Percentiles rank a stretch among this genome's conserved stretches.
Conservation (phyloP, 2,113 vertebrate genomes). For the Pipa parva region DNA sequence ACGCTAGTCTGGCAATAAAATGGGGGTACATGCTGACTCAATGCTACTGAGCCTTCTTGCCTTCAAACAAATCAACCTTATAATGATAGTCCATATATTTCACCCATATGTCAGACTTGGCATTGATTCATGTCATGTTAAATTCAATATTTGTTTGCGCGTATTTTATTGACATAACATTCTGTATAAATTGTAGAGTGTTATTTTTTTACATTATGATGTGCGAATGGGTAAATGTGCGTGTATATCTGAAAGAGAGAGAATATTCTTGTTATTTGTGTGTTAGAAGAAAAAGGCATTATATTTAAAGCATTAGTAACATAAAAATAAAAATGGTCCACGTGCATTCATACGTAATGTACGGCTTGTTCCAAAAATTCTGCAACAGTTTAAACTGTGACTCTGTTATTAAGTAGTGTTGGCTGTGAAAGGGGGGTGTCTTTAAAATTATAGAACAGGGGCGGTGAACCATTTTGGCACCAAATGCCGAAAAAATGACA, state of each 20-base stretch:
- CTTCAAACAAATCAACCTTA: background rate
- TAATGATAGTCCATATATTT: slow-evolving; percentile 12
- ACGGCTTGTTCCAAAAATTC: too few species aligned
- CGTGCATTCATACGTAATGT: too few species aligned
- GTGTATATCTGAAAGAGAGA: background rate
- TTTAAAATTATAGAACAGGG: too few species aligned
- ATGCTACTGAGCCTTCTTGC: slow-evolving; percentile 1
- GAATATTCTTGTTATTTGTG: background rate
- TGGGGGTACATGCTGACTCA: background rate
- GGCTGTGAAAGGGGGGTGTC: too few species aligned
- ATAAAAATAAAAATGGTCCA: too few species aligned
- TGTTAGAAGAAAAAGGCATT: background rate
- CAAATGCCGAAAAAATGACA: too few species aligned
- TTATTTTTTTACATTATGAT: slow-evolving; percentile 28
- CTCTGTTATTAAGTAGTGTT: too few species aligned
- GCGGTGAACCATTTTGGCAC: too few species aligned
- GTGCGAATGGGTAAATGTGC: slow-evolving; percentile 1
- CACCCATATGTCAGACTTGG: background rate
- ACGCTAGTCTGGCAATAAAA: background rate
- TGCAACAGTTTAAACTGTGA: too few species aligned
- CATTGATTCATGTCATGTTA: background rate
- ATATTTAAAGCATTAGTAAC: background rate
- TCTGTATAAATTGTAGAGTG: slow-evolving; percentile 17
- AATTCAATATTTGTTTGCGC: slow-evolving; percentile 1
- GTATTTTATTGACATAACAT: slow-evolving; percentile 22